These are phyloP conservation scores for Eudasyphora cyanicolor DNA, from an alignment of 2,888 invertebrate genomes.

Conservation along the genomic window DNA sequence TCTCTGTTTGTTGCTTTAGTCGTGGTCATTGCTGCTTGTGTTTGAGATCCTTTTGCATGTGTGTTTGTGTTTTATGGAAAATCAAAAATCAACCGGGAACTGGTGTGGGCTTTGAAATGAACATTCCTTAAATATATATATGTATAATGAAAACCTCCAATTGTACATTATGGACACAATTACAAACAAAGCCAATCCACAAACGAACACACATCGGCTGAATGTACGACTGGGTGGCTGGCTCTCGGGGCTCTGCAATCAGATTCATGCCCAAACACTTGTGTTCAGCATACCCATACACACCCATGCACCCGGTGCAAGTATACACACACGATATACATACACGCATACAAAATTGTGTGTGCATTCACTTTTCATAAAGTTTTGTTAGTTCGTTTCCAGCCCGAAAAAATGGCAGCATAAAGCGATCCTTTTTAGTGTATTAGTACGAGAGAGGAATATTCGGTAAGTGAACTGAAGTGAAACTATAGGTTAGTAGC, in stretches of 20 bases:
- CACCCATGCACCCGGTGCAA: background rate
- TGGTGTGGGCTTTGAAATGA: constrained; percentile 55
- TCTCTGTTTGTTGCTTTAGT: too few relatives aligned
- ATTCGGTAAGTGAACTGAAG: background rate
- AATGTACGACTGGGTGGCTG: constrained; percentile 6
- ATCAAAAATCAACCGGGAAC: constrained; percentile 59
- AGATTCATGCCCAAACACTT: constrained; percentile 50
- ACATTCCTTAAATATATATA: constrained; percentile 60
- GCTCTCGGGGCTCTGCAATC: background rate
- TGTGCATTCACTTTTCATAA: constrained; percentile 50
- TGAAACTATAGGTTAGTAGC: background rate
- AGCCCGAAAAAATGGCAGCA: constrained; percentile 25
- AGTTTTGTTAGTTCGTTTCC: constrained; percentile 27
- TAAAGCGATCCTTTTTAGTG: background rate
- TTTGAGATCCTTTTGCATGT: constrained; percentile 20
- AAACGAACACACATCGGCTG: constrained; percentile 26
- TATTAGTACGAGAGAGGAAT: background rate
- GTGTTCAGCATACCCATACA: constrained; percentile 8
- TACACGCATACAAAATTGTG: constrained; percentile 21
- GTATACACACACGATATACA: constrained; percentile 11
- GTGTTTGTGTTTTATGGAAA: constrained; percentile 50
- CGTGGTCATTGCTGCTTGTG: constrained; percentile 17
- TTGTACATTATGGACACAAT: constrained; percentile 52
- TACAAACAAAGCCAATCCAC: constrained; percentile 21
- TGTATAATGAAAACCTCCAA: constrained; percentile 64